These are phyloP conservation scores for Himalopsyche anomala DNA, from an alignment of 2,888 invertebrate species.

Conservation along the genomic window DNA sequence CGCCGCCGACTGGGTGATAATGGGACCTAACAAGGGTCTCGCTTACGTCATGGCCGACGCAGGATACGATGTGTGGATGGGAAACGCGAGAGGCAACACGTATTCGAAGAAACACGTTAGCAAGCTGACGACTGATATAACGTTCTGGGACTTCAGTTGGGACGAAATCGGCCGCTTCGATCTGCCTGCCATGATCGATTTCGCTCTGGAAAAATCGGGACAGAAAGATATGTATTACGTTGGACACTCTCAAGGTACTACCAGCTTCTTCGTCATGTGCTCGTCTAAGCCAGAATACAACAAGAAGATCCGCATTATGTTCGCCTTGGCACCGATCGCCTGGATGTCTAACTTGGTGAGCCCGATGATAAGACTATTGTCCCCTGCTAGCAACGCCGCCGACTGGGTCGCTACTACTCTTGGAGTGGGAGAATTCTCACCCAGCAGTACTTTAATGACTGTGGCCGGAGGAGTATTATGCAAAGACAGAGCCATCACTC, in stretches of 20 bases:
- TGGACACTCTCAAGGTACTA: constrained; percentile 87
- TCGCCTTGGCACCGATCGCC: constrained; percentile 82
- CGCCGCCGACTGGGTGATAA: constrained; percentile 82
- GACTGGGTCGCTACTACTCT: constrained; percentile 69
- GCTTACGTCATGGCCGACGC: constrained; percentile 55
- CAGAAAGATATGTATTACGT: constrained; percentile 79
- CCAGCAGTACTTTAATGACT: constrained; percentile 75
- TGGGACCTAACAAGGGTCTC: constrained; percentile 75
- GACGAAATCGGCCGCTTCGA: constrained; percentile 88
- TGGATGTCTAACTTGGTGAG: constrained; percentile 75
- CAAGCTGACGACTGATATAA: constrained; percentile 70
- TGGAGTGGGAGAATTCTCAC: constrained; percentile 81
- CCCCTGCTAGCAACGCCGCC: constrained; percentile 68
- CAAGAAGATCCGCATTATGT: constrained; percentile 78
- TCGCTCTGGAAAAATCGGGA: constrained; percentile 77
- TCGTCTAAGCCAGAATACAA: constrained; percentile 81
- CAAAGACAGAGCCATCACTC: constrained; percentile 71
- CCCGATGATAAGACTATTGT: constrained; percentile 70
- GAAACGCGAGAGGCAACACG: constrained; percentile 54
- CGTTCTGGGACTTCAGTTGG: constrained; percentile 86
- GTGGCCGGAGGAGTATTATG: constrained; percentile 73
- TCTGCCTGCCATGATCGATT: constrained; percentile 88
- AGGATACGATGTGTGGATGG: constrained; percentile 57
- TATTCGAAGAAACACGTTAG: constrained; percentile 78
- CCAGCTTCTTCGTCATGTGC: constrained; percentile 81